Evolutionary conservation across 1,140 invertebrate species (phyloP).

Genomic region (Eurytemora carolleeae): DNA sequence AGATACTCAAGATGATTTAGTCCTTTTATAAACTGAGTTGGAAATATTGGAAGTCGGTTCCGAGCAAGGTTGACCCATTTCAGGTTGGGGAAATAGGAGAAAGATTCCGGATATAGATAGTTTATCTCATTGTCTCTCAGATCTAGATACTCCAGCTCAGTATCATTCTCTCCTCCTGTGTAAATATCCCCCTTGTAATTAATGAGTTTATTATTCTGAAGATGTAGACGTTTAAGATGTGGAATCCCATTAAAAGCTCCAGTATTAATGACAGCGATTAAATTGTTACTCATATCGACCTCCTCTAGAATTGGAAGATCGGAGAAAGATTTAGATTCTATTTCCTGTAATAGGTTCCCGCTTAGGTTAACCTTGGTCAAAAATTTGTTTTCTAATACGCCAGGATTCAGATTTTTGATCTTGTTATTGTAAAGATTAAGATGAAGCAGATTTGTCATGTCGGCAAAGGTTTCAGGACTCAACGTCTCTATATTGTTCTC

Average conservation of each 20-base stretch:
- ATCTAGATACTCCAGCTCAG: conserved; percentile 46
- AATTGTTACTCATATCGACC: conserved; percentile 24
- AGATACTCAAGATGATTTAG: conserved; percentile 27
- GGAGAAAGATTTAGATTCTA: conserved; percentile 23
- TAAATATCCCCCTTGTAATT: conserved; percentile 59
- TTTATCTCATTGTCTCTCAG: conserved; percentile 51
- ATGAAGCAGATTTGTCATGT: conserved; percentile 36
- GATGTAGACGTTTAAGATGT: conserved; percentile 22
- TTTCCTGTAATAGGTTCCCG: conserved; percentile 22
- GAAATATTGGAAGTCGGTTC: conserved; percentile 60
- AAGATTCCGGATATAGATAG: conserved; percentile 56
- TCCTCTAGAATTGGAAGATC: conserved; percentile 23
- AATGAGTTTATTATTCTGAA: conserved; percentile 27
- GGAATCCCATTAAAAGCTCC: conserved; percentile 23
- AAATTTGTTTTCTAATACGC: conserved; percentile 21
- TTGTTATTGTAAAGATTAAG: conserved; percentile 46
- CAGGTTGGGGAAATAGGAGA: conserved; percentile 53
- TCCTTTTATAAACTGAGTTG: conserved; percentile 48
- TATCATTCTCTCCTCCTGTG: conserved; percentile 23
- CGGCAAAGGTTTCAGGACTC: conserved; percentile 44
- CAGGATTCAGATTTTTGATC: conserved; percentile 48
- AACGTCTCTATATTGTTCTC: conserved; percentile 45
- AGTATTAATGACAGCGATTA: conserved; percentile 22
- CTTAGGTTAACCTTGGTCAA: conserved; percentile 21
- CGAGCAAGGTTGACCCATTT: conserved; percentile 40